Conservation (phyloP, 1,140 invertebrate species). For the Cryptotermes secundus region DNA sequence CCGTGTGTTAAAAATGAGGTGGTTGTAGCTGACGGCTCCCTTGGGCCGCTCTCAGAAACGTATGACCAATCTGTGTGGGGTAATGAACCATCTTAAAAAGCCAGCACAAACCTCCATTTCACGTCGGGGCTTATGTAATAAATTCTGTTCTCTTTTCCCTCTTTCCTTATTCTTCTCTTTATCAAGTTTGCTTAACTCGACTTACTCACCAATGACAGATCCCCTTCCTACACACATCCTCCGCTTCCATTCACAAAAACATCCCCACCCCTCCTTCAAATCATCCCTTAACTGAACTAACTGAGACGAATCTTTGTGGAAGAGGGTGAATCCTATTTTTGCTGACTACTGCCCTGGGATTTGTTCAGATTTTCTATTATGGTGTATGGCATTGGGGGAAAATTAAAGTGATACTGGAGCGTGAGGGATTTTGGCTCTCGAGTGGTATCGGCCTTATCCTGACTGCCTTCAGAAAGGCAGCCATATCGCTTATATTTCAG, state of each 20-base stretch:
- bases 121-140: conserved; percentile 25
- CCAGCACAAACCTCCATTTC: conserved; percentile 22
- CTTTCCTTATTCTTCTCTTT: conserved; percentile 21
- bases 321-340: conserved; percentile 38
- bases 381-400: conserved; percentile 35
- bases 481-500: not conserved
- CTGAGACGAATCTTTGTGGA: conserved; percentile 9
- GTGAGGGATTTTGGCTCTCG: conserved; percentile 27
- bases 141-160: conserved; percentile 25
- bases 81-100: conserved; percentile 32
- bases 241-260: not conserved
- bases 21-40: not conserved
- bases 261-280: not conserved
- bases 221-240: not conserved
- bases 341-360: conserved; percentile 38
- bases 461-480: not conserved
- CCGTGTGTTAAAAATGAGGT: conserved; percentile 1
- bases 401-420: conserved; percentile 38
- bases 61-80: conserved; percentile 34
- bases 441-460: not conserved
- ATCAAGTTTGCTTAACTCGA: conserved; percentile 33
- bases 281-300: not conserved
- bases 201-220: conserved; percentile 24
- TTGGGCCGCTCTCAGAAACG: not conserved
- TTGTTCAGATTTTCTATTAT: conserved; percentile 38